Base-by-base conservation (phyloP, 2,113 vertebrate species). In the Strix aluco region DNA sequence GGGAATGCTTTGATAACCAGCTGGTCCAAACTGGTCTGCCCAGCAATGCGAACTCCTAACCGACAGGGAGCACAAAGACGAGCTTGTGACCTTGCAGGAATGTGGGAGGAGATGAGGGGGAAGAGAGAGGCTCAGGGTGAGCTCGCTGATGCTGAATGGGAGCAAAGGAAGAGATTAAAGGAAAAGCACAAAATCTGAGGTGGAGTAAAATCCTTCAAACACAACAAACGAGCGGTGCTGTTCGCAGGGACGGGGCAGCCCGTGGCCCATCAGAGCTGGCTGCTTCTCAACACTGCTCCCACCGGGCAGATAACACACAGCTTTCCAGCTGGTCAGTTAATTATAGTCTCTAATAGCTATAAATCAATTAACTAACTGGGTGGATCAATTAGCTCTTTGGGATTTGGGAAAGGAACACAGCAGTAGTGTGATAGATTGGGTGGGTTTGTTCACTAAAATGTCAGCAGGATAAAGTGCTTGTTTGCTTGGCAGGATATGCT, bases 41-140 rank as follows among this genome's bases (percentile, higher is more conserved):
- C 59, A 27, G 77, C 52, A 21, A 4, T 1, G 32, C 18, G 15
- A 47, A 62, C 29, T 25, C 40, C 65, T 6, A 6, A 2, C 1
- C 4, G 15, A 2, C 15, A 1, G 0, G 2, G 52, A 29, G 59
- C 2, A 1, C 1, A 67, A 46, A 66, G 12, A 13, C 0, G 2
- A 52, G 15, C 42, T 11, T 30, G 5, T 0, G 70, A 59, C 86
- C 93, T 85, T 42, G 71, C 11, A 44, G 57, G 55, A 61, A 13
- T 0, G 25, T 0, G 22, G 65, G 82, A 75, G 36, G 80, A 91
- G 84, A 85, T 88, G 81, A 62, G 25, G 32, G 32, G 40, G 65
- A 38, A 66, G 5, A 46, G 29, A 22, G 58, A 85, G 62, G 47
- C 63, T 27, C 2, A 0, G 36, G 5, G 4, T 5, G 85, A 93